These are phyloP conservation scores for Alectoris magna DNA, from an alignment of 2,797 vertebrate species.

Conservation along the genomic window DNA sequence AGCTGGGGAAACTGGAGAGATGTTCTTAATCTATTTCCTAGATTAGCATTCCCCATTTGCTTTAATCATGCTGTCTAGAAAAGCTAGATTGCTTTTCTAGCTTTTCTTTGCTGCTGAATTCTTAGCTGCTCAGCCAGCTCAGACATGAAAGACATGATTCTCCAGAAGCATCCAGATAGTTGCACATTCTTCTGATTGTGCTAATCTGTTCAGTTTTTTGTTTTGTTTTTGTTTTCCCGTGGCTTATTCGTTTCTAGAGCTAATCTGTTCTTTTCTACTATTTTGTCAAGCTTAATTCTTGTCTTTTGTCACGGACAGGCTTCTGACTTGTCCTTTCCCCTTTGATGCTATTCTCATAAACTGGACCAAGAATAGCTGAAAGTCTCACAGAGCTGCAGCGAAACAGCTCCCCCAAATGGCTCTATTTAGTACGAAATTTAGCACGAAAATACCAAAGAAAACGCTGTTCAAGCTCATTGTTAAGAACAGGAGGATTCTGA, in stretches of 20 bases:
- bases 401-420: slow-evolving; percentile 26
- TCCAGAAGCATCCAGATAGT: background rate
- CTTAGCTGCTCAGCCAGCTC: background rate
- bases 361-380: background rate
- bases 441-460: fast-evolving
- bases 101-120: background rate
- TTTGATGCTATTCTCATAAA: background rate
- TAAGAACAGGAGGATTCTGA: background rate
- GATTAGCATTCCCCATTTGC: background rate
- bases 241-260: background rate
- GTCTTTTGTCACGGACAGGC: background rate
- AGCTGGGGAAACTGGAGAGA: background rate
- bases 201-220: background rate
- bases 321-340: background rate
- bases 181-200: background rate
- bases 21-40: background rate
- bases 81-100: background rate
- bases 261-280: background rate
- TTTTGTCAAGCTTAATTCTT: background rate
- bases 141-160: background rate
- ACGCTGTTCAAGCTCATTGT: background rate
- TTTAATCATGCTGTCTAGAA: background rate
- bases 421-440: background rate
- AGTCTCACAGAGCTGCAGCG: fast-evolving
- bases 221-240: fast-evolving